A percentile compares a stretch with the other conserved stretches of the same genome.
Conservation (phyloP, 2,797 vertebrate species). For the Molossus alvarezi region DNA sequence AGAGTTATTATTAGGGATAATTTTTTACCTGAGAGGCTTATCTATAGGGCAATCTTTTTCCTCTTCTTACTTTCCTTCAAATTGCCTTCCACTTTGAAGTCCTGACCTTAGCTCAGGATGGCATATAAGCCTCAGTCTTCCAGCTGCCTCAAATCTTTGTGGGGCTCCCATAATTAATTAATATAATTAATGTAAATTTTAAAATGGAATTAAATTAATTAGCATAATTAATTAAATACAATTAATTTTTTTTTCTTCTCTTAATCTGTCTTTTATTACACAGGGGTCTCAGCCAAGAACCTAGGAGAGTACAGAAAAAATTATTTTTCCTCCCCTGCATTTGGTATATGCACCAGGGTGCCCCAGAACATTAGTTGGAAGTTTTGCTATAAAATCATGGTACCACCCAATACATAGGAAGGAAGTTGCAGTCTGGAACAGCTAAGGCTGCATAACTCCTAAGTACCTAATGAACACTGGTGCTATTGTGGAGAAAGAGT, state of each 20-base stretch:
- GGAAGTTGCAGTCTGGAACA: not conserved
- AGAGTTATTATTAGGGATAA: not conserved
- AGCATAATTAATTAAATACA: not conserved
- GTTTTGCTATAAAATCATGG: not conserved
- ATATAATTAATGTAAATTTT: not conserved
- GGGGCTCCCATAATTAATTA: not conserved
- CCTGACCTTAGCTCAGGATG: not conserved
- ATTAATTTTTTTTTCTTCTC: not conserved
- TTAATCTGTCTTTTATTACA: slow-evolving; percentile 29
- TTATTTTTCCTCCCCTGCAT: not conserved
- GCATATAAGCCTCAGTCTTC: not conserved
- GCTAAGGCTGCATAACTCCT: not conserved
- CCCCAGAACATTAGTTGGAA: not conserved
- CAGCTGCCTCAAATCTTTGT: not conserved
- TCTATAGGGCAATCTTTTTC: not conserved
- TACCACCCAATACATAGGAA: not conserved
- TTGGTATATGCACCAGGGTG: not conserved
- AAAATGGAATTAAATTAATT: not conserved
- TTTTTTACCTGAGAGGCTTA: not conserved
- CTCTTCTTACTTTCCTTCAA: not conserved
- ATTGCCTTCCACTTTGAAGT: not conserved
- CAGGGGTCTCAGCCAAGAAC: not conserved
- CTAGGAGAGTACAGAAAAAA: not conserved
- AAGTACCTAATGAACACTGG: not conserved
- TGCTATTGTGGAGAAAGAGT: not conserved